A percentile compares a stretch with the other conserved stretches of the same genome.
Evolutionary conservation across 2,888 invertebrate species (phyloP).

Genomic region (Agrochola circellaris): DNA sequence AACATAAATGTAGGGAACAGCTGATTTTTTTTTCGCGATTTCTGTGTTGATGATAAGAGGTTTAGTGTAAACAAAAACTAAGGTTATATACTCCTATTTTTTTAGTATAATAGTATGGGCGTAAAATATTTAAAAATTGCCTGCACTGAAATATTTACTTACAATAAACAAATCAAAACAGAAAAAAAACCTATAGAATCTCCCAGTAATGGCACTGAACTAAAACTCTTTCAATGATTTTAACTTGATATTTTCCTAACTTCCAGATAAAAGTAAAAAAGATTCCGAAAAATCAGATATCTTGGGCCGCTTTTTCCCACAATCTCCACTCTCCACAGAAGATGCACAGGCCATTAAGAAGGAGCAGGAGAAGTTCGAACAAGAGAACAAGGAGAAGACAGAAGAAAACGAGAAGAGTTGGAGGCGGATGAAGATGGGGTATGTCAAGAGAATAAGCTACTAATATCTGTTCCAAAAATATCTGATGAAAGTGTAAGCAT

Average conservation of each 20-base stretch:
- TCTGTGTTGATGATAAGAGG: no score
- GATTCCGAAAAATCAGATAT: conserved; percentile 81
- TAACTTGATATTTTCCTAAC: neutral
- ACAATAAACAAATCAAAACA: neutral
- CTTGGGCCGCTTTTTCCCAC: conserved; percentile 91
- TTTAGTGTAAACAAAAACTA: no score
- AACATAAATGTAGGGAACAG: no score
- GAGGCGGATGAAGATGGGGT: conserved; percentile 94
- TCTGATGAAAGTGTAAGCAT: no score
- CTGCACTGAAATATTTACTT: neutral
- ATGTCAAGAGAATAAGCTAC: conserved; percentile 42
- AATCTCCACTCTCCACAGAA: conserved; percentile 81
- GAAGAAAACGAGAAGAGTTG: conserved; percentile 93
- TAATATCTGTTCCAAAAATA: neutral
- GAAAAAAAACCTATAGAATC: no score
- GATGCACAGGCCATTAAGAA: conserved; percentile 89
- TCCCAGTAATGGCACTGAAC: neutral
- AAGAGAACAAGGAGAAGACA: conserved; percentile 89
- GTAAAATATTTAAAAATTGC: neutral
- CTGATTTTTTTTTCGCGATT: no score
- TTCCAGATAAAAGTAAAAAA: conserved; percentile 20
- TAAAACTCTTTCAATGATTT: neutral
- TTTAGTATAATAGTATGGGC: neutral
- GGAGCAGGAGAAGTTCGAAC: conserved; percentile 90
- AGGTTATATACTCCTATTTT: neutral